These are phyloP conservation scores for Stichodactyla mertensii DNA, from an alignment of 64 coral and sea anemone genomes.

Conservation along the genomic window DNA sequence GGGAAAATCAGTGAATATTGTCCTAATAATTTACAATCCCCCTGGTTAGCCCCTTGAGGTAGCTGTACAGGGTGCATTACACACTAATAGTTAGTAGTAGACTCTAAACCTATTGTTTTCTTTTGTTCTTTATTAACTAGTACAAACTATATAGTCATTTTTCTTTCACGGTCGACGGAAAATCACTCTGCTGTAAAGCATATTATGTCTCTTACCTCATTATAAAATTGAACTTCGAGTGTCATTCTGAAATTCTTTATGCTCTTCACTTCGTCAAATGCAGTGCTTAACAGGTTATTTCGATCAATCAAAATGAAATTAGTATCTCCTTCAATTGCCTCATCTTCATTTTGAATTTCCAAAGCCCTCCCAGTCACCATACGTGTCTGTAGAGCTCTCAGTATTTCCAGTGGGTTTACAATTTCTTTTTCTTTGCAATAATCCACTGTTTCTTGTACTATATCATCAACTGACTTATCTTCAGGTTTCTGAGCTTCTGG, in stretches of 20 bases:
- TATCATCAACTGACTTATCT: slow-evolving; percentile 18
- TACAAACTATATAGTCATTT: no score
- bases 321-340: slow-evolving; percentile 22
- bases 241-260: no score
- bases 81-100: no score
- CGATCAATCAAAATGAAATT: slow-evolving; percentile 49
- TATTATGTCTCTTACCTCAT: no score
- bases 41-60: background rate
- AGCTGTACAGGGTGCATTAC: no score
- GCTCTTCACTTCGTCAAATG: no score
- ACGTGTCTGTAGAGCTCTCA: background rate
- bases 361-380: background rate
- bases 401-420: slow-evolving; percentile 30
- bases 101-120: no score
- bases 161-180: no score
- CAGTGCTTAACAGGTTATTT: slow-evolving; percentile 22
- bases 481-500: background rate
- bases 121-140: no score
- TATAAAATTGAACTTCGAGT: no score
- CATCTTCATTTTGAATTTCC: slow-evolving; percentile 20
- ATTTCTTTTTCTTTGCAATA: slow-evolving; percentile 8
- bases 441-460: slow-evolving; percentile 1
- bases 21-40: background rate
- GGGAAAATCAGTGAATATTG: no score
- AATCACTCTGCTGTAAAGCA: slow-evolving; percentile 16